phyloP scores from a whole-genome alignment of 2,888 invertebrate species.

The Glyphotaelius pellucidus region DNA sequence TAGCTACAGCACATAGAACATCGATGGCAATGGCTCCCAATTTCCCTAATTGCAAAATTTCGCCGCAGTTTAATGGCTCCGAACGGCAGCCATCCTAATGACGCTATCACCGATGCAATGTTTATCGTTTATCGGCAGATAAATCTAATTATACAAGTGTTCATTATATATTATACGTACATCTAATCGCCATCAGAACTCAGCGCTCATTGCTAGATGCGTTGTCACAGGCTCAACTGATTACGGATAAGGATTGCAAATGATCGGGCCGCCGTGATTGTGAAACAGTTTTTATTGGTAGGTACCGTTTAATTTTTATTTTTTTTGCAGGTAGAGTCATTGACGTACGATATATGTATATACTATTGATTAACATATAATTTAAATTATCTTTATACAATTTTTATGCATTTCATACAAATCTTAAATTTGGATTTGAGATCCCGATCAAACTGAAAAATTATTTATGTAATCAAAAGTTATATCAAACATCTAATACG shows the following conservation, averaged over 20 bases:
- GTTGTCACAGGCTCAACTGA: background rate
- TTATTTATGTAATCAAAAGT: too few species aligned
- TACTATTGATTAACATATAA: too few species aligned
- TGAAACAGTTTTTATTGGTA: background rate
- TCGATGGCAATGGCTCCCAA: conserved; percentile 15
- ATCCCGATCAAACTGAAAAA: too few species aligned
- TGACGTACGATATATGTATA: too few species aligned
- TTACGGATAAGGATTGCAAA: background rate
- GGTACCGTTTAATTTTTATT: background rate
- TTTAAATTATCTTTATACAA: too few species aligned
- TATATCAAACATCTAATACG: too few species aligned
- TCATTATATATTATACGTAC: background rate
- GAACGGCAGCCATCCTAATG: conserved; percentile 27
- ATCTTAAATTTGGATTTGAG: too few species aligned
- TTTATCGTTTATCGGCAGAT: conserved; percentile 38
- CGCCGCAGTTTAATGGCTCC: conserved; percentile 49
- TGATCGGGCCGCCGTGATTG: background rate
- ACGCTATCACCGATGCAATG: conserved; percentile 27
- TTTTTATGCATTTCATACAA: too few species aligned
- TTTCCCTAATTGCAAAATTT: conserved; percentile 60
- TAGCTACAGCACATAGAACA: conserved; percentile 8
- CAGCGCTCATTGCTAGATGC: background rate
- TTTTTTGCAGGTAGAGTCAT: background rate
- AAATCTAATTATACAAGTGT: conserved; percentile 26
- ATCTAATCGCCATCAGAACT: conserved; percentile 4